Percentiles rank a stretch among this genome's conserved stretches.
Evolutionary conservation across 1,140 invertebrate genomes (phyloP).

Genomic region (Plutomurus gul): DNA sequence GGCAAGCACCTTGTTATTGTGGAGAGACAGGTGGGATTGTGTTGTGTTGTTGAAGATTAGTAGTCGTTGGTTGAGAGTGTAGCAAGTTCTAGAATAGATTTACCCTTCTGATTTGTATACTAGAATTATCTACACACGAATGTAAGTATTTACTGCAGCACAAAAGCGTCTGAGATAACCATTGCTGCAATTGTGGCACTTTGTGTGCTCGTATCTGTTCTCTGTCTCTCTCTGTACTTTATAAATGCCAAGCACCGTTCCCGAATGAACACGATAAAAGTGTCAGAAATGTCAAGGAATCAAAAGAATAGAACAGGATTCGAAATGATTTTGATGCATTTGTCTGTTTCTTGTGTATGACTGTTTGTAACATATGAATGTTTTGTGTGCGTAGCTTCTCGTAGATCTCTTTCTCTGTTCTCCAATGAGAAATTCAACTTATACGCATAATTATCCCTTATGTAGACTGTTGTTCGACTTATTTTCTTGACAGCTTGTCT

Average conservation of each 20-base stretch:
- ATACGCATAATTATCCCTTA: constrained; percentile 35
- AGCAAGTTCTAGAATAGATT: not conserved
- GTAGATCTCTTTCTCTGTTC: not conserved
- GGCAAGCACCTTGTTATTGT: constrained; percentile 7
- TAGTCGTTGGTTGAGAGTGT: too few species aligned
- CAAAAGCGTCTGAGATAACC: not conserved
- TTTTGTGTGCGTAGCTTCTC: not conserved
- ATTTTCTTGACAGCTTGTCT: constrained; percentile 37
- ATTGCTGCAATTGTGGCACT: not conserved
- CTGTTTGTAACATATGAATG: not conserved
- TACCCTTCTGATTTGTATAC: not conserved
- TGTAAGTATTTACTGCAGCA: not conserved
- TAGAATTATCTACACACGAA: not conserved
- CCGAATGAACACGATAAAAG: constrained; percentile 33
- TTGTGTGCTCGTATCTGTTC: not conserved
- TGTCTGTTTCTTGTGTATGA: not conserved
- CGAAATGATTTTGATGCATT: constrained; percentile 11
- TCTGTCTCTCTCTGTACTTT: not conserved
- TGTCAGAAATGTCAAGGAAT: constrained; percentile 41
- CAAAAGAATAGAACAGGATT: constrained; percentile 22
- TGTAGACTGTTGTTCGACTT: constrained; percentile 16
- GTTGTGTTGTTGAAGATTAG: constrained; percentile 13
- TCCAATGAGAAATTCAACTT: constrained; percentile 24
- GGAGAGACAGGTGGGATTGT: constrained; percentile 20
- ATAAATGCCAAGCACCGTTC: constrained; percentile 22